Base-by-base conservation (phyloP, 1,140 invertebrate species). In the Periplaneta americana region DNA sequence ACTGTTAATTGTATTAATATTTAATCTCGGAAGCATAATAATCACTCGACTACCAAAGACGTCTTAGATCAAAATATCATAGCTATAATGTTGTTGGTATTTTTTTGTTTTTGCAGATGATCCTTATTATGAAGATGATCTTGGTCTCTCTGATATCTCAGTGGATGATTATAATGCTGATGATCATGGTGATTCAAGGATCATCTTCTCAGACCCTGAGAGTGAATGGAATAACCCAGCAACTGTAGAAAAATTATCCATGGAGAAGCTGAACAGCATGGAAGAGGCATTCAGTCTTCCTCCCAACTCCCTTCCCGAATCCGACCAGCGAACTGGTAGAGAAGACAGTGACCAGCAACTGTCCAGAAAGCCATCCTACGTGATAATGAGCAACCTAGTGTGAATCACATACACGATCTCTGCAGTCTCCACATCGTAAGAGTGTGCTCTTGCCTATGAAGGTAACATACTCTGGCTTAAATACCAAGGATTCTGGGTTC, bases 181-280 rank as follows among this genome's bases (percentile, higher is more conserved):
- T 31, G 83, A 79, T 18, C n/a, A n/a, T n/a, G 88, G 90, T 33
- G 85, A 86, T 28, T 85, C 87, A 13, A 37, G 75, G 15, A 89
- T 89, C 80, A 87, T 91, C 57, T 91, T 91, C 84, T 91, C 91
- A 1, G 91, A 92, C 86, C 89, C 91, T 1, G 91, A 92, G 85
- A 91, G 90, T 34, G 91, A 92, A 82, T 92, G 91, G 85, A 82
- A 86, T 33, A 85, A 85, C 75, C 84, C 86, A 82, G 82, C 83
- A 6, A 84, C 86, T 77, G 82, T 85, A 36, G 77, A 82, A 75
- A 79, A 84, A 79, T 80, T 76, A 36, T 80, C 34, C 31, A 81
- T 80, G 81, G 74, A 37, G 78, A 37, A 80, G 15, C 48, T 28
- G 13, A 81, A 77, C 13, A 78, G 35, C 0, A 84, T 66, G 22